These are phyloP conservation scores for Arnoldichthys spilopterus DNA, from an alignment of 2,797 vertebrate genomes.

Conservation along the genomic window DNA sequence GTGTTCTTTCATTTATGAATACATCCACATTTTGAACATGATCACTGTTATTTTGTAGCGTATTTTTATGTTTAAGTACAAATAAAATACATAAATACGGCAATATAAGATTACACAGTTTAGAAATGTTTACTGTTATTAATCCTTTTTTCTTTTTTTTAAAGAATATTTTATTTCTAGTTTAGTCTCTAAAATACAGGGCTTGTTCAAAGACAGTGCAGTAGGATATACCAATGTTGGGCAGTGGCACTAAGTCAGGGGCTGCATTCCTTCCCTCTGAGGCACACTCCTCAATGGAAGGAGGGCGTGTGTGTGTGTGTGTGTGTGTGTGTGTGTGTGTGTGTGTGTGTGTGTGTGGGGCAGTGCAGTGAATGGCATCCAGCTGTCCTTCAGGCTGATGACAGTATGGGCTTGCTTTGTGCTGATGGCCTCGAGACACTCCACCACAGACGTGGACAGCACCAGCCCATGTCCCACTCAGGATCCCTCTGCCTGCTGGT, in stretches of 20 bases:
- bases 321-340: conserved; percentile 30
- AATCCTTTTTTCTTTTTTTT: neutral
- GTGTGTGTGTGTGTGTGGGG: conserved; percentile 38
- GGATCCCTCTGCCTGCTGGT: conserved; percentile 36
- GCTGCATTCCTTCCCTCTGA: conserved; percentile 37
- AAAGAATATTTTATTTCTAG: neutral
- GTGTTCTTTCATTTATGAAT: no score
- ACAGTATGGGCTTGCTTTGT: conserved; percentile 35
- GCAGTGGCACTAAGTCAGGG: conserved; percentile 20
- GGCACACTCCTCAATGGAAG: conserved; percentile 10
- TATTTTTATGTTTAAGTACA: no score
- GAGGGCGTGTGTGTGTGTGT: conserved; percentile 27
- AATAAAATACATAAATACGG: no score
- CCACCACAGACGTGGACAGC: conserved; percentile 15
- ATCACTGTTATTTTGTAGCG: no score
- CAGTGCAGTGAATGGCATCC: conserved; percentile 44
- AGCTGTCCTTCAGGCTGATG: conserved; percentile 45
- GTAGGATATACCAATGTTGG: conserved; percentile 4
- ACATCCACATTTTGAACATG: no score
- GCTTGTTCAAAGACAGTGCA: conserved; percentile 9
- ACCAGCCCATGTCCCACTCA: conserved; percentile 4
- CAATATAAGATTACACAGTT: no score
- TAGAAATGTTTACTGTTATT: no score
- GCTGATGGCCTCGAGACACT: conserved; percentile 10
- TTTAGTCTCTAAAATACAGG: neutral